Base-by-base conservation (phyloP, 1,140 invertebrate genomes). In the Pogonomyrmex californicus region DNA sequence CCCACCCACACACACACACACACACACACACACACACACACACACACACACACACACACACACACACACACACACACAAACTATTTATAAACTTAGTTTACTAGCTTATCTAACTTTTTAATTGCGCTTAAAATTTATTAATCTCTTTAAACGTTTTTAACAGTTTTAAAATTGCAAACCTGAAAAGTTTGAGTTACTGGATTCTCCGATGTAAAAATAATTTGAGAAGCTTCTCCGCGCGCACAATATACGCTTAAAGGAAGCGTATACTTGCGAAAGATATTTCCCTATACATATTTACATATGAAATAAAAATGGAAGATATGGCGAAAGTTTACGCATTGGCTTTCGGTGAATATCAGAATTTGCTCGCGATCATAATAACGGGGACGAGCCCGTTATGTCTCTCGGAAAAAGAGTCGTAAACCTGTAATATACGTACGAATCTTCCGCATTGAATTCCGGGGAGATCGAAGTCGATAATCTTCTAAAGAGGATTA, bases 401-500 rank as follows among this genome's bases (percentile, higher is more conserved):
- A 73, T 38, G 30, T 60, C 17, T 33, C 41, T 62, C 56, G 36
- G 9, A n/a, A 51, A 73, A 47, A 73, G 60, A 73, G 41, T 58
- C 68, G 38, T 73, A 82, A 82, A 82, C 66, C 66, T 23, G 2
- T 87, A 60, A n/a, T n/a, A 76, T 56, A 47, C 51, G 14, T 47
- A 56, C 36, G 33, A 60, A 73, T 38, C 41, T 1, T 65, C 12
- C 47, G 4, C 54, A 71, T 58, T n/a, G 38, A 62, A 51, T 70
- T 81, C 63, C 10, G 36, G 10, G 66, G 47, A 89, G 49, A 89
- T 89, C 78, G 60, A 87, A 85, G 79, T 47, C 54, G 86, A 90
- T 90, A 90, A 90, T 89, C 78, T 68, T 58, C 23, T 30, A n/a
- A 51, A 79, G n/a, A 82, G 79, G 86, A 90, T 90, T 85, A 90